Conservation (phyloP, 1,140 invertebrate genomes). For the Cyclina sinensis region DNA sequence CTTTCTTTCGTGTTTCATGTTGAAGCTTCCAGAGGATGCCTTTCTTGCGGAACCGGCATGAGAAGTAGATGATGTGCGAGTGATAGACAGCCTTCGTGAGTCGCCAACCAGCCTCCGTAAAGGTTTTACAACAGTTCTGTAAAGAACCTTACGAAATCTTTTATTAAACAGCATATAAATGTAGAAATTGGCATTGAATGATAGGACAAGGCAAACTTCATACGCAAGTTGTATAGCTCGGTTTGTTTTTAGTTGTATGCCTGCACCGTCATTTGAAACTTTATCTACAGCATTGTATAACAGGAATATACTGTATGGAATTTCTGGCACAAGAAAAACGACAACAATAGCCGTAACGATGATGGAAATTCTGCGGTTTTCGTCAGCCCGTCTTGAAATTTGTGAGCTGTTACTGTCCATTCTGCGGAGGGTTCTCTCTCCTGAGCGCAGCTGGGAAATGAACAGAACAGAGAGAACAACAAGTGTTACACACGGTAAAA, state of each 20-base stretch:
- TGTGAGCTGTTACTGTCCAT: background rate
- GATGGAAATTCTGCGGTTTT: constrained; percentile 30
- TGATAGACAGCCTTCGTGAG: background rate
- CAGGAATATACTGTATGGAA: constrained; percentile 43
- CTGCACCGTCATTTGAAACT: background rate
- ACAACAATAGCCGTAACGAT: constrained; percentile 35
- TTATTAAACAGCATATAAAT: constrained; percentile 28
- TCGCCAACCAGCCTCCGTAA: background rate
- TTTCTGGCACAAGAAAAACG: constrained; percentile 52
- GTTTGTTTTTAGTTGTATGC: constrained; percentile 9
- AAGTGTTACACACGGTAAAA: background rate
- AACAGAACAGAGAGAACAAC: background rate
- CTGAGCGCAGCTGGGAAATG: background rate
- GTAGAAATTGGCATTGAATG: constrained; percentile 44
- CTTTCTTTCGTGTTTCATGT: no score
- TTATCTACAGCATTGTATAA: constrained; percentile 1
- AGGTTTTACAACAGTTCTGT: background rate
- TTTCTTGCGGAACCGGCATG: background rate
- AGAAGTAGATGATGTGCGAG: background rate
- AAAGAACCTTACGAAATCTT: background rate
- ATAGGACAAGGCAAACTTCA: background rate
- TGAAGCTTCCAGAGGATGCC: no score
- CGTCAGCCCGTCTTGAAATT: background rate
- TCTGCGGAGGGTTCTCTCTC: background rate
- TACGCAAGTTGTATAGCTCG: background rate